Conservation (phyloP, 2,888 invertebrate species). For the Operophtera brumata region DNA sequence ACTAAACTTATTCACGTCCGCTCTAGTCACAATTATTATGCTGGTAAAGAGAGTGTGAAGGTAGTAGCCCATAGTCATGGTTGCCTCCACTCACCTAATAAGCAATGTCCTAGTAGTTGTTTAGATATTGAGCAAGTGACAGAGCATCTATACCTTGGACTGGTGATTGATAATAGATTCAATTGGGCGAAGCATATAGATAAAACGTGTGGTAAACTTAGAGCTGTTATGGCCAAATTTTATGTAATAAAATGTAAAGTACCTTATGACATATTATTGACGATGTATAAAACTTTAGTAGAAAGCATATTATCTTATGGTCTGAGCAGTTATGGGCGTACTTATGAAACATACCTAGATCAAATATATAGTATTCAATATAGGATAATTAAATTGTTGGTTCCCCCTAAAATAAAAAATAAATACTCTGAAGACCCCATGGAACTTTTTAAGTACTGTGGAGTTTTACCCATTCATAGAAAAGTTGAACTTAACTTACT, state of each 20-base stretch:
- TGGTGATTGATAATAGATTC: neutral
- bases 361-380: too few relatives aligned
- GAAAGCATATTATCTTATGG: neutral
- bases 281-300: neutral
- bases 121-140: neutral
- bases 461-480: too few relatives aligned
- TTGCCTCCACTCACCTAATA: neutral
- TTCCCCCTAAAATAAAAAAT: too few relatives aligned
- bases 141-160: neutral
- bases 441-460: too few relatives aligned
- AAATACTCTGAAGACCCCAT: too few relatives aligned
- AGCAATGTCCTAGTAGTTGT: too few relatives aligned
- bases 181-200: neutral
- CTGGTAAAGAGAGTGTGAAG: neutral
- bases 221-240: neutral
- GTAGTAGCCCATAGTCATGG: neutral
- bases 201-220: neutral
- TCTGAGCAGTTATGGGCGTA: neutral
- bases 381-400: too few relatives aligned
- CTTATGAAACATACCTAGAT: too few relatives aligned
- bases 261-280: neutral
- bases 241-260: neutral
- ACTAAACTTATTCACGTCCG: slow-evolving; percentile 5
- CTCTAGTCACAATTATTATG: neutral
- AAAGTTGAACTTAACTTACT: too few relatives aligned